Conservation (phyloP, 2,797 vertebrate genomes). For the Notolepis coatsorum region DNA sequence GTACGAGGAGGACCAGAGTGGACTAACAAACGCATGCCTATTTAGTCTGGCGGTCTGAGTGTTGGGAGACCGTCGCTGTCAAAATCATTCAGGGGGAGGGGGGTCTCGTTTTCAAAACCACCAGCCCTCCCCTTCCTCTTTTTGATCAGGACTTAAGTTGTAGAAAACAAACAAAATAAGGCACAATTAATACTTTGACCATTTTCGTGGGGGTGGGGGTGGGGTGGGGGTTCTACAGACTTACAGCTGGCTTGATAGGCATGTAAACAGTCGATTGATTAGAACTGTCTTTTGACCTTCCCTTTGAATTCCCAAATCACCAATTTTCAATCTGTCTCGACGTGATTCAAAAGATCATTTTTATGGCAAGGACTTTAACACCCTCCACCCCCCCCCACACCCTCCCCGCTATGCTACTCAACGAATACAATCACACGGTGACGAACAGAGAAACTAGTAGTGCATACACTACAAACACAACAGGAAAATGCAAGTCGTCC, state of each 20-base stretch:
- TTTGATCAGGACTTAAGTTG: slow-evolving; percentile 82
- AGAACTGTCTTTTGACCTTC: slow-evolving; percentile 69
- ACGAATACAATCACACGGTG: slow-evolving; percentile 82
- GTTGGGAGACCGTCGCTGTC: slow-evolving; percentile 70
- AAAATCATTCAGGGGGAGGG: slow-evolving; percentile 53
- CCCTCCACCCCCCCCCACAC: slow-evolving; percentile 4
- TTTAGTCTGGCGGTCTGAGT: slow-evolving; percentile 81
- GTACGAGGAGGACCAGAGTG: slow-evolving; percentile 50
- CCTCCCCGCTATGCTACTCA: slow-evolving; percentile 51
- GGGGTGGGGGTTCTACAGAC: slow-evolving; percentile 72
- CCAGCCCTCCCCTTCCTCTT: slow-evolving; percentile 34
- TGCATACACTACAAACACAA: slow-evolving; percentile 79
- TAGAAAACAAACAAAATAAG: slow-evolving; percentile 92
- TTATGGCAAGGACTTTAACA: slow-evolving; percentile 57
- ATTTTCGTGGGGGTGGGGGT: slow-evolving; percentile 62
- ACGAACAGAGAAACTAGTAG: slow-evolving; percentile 78
- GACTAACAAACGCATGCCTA: slow-evolving; percentile 79
- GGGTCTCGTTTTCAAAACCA: slow-evolving; percentile 1
- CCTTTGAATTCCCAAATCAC: slow-evolving; percentile 71
- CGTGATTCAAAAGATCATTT: slow-evolving; percentile 66
- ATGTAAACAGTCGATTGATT: slow-evolving; percentile 80
- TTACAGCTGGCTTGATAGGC: slow-evolving; percentile 79
- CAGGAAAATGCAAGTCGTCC: slow-evolving; percentile 56
- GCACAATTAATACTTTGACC: slow-evolving; percentile 94
- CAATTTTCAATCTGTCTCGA: slow-evolving; percentile 63